Base-by-base conservation (phyloP, 1,140 invertebrate genomes). In the Diuraphis noxia region DNA sequence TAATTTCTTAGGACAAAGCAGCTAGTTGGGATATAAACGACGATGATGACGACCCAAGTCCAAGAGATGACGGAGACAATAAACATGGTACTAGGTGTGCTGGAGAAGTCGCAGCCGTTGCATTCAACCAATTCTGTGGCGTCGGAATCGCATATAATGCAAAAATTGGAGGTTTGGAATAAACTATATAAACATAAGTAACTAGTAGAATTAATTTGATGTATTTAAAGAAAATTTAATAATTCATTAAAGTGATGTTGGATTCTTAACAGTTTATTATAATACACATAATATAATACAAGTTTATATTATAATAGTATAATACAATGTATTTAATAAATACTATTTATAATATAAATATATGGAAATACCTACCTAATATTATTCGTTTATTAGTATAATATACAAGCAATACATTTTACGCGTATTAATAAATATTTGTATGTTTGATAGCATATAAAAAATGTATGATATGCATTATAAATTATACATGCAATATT, bases 11-110 rank as follows among this genome's bases (percentile, higher is more conserved):
- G 97, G 98, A 99, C 95, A 96, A 97, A 10, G 94, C 96, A 92
- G 99, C 99, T 5, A 99, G 98, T 92, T 98, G 97, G 30, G 99
- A 99, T 94, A 99, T 99, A 93, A 99, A 99, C 93, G 98, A 98
- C 93, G 98, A 98, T 93, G 98, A 99, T 94, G 96, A 97, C 92
- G 98, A 99, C 95, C 99, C 99, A 10, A 99, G 97, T 96, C 99
- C 99, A 7, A 96, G 97, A 93, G 97, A 98, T 94, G 98, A 98
- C 94, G 98, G 97, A 17, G 97, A 98, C 93, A 98, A 98, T 94
- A 98, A 98, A 94, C 98, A 99, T 93, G 98, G 98, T 21, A 98
- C 98, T 6, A 95, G 97, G 92, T 98, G 98, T 93, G 98, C 98
- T 17, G 98, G 98, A 30, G 98, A 98, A 94, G 97, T 99, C 3